Evolutionary conservation across 2,888 invertebrate genomes (phyloP), one percentile per base, ranked within the genome.

Genomic region (Nemapogon koenigi): DNA sequence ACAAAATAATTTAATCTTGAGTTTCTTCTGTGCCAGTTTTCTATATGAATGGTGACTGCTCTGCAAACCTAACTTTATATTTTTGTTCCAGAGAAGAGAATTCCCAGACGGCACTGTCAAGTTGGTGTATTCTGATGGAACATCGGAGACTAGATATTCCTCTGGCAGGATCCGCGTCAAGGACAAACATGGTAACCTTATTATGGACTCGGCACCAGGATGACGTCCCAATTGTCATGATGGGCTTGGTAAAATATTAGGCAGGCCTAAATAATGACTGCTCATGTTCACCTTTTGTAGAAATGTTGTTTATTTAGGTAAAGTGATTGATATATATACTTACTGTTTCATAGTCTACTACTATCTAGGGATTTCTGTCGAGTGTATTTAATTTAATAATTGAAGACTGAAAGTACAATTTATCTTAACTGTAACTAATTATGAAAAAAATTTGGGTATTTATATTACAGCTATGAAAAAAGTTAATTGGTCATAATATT

Each of bases 91-190:
- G 89, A 85, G 91, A 51, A 83, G 96, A 19, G 93, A 95, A 62
- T 97, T 91, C 70, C 94, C 94, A 0, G 94, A 97, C 70, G 96
- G 96, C 2, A 95, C 95, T 0, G 86, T 93, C 0, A 96, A 95
- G 67, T 83, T 92, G 30, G 82, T 96, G 0, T 94, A 92, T 73
- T 85, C 87, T 1, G 93, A 95, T 63, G 97, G 96, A 6, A 85
- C 88, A 1, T 89, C 91, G 43, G 96, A 96, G 69, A 96, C 96
- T 0, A 82, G 91, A n/a, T 97, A 95, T 62, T 84, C 91, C 0
- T 91, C 89, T 49, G 97, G 97, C 1, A 81, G 96, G 38, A 82
- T 94, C 15, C 81, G 95, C 37, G 83, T 94, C 38, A 95, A 93
- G 67, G 92, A 96, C 64, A 86, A 86, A 53, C 85, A 89, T 48